Percentiles rank a stretch among this genome's conserved stretches.
Evolutionary conservation across 2,113 vertebrate species (phyloP).

Genomic region (Halcyon malimbica): DNA sequence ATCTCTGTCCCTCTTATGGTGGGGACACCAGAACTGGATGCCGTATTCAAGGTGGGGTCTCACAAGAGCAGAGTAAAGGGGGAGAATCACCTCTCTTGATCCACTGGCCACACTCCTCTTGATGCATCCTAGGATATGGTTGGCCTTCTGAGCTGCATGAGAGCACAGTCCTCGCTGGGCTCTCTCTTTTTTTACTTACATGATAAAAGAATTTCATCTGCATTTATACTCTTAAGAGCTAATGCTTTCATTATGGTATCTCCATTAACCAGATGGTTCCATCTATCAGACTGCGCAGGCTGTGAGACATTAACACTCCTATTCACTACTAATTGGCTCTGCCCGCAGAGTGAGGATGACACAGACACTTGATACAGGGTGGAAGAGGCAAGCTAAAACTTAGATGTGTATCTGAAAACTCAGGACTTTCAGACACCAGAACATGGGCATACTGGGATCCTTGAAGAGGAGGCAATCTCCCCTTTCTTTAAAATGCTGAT

Average conservation of each 20-base stretch:
- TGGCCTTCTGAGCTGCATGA: no score
- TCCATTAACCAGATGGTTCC: not conserved
- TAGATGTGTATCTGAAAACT: not conserved
- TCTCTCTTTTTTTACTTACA: not conserved
- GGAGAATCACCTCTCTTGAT: no score
- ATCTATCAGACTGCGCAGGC: not conserved
- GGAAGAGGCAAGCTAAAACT: not conserved
- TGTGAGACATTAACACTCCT: not conserved
- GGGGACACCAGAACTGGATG: no score
- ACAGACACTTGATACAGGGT: not conserved
- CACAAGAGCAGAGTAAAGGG: no score
- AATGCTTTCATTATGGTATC: constrained; percentile 17
- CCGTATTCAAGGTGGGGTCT: no score
- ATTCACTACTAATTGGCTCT: not conserved
- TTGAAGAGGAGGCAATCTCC: not conserved
- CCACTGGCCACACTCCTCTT: no score
- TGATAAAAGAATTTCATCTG: not conserved
- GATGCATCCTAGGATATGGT: no score
- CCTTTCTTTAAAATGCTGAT: not conserved
- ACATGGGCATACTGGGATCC: not conserved
- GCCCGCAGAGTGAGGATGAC: not conserved
- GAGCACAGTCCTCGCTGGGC: not conserved
- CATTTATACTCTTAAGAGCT: not conserved
- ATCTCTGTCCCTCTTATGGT: no score
- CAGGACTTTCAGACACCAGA: not conserved